Conservation (phyloP, 2,888 invertebrate genomes). For the Cryptus armator region DNA sequence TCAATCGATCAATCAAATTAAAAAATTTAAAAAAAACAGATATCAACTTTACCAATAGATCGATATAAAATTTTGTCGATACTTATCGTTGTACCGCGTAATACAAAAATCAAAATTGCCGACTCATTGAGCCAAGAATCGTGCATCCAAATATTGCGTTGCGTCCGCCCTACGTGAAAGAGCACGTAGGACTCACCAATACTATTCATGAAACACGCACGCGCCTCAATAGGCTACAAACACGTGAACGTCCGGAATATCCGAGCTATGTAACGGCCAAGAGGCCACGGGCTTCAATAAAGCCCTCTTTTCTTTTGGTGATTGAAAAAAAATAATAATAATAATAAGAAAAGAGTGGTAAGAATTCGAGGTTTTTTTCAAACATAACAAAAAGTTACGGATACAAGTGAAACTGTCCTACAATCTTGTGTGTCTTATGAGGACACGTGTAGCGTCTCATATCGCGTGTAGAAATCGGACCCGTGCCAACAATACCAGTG, state of each 20-base stretch:
- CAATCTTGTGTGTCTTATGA: not conserved
- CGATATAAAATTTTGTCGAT: no score
- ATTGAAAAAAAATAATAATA: constrained; percentile 32
- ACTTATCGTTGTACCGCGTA: no score
- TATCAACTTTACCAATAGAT: no score
- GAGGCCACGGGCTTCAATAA: not conserved
- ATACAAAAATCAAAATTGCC: not conserved
- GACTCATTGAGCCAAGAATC: constrained; percentile 2
- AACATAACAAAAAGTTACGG: not conserved
- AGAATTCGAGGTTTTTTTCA: constrained; percentile 6
- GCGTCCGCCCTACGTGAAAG: constrained; percentile 63
- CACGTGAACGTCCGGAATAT: constrained; percentile 35
- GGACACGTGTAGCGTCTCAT: not conserved
- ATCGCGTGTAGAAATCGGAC: constrained; percentile 1
- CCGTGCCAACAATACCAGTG: not conserved
- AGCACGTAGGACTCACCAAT: constrained; percentile 54
- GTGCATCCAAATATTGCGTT: constrained; percentile 39
- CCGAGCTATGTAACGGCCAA: not conserved
- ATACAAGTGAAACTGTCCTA: not conserved
- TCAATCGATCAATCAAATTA: constrained; percentile 20
- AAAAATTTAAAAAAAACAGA: no score
- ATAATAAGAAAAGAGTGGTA: constrained; percentile 6
- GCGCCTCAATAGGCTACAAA: constrained; percentile 51
- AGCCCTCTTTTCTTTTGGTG: constrained; percentile 34
- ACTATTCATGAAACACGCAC: constrained; percentile 52